Evolutionary conservation across 1,140 invertebrate species (phyloP).

Genomic region (Sitobion miscanthi): DNA sequence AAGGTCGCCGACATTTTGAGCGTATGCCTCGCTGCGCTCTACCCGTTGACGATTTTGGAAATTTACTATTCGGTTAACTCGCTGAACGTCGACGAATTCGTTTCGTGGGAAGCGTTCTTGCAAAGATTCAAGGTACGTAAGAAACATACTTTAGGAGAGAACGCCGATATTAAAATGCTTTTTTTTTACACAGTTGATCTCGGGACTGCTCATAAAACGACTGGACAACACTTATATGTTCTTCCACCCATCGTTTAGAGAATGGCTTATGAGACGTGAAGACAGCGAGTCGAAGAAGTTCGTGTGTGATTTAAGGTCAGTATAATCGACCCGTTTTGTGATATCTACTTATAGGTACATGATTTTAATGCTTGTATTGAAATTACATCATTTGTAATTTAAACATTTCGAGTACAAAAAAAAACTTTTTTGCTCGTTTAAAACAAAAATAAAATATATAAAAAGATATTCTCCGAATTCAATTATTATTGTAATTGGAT

Average conservation of each 20-base stretch:
- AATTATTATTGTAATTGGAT: background rate
- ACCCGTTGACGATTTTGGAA: conserved; percentile 87
- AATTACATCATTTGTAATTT: background rate
- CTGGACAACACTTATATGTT: conserved; percentile 95
- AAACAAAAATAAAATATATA: background rate
- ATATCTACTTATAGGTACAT: background rate
- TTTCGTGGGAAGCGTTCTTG: conserved; percentile 90
- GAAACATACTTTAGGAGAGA: background rate
- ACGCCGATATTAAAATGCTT: background rate
- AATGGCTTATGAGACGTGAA: conserved; percentile 92
- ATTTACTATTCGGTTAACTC: conserved; percentile 95
- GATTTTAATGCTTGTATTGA: background rate
- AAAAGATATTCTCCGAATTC: background rate
- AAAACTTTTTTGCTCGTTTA: background rate
- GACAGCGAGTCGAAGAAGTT: conserved; percentile 90
- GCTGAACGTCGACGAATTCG: conserved; percentile 74
- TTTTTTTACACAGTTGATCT: conserved; percentile 67
- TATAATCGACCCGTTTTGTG: background rate
- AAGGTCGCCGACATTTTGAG: conserved; percentile 84
- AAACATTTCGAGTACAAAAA: background rate
- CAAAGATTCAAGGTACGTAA: conserved; percentile 76
- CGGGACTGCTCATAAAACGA: conserved; percentile 85
- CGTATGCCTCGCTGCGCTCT: conserved; percentile 87
- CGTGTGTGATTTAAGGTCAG: conserved; percentile 80
- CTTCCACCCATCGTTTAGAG: conserved; percentile 94